Evolutionary conservation across 2,888 invertebrate genomes (phyloP).

Genomic region (Idaea straminata): DNA sequence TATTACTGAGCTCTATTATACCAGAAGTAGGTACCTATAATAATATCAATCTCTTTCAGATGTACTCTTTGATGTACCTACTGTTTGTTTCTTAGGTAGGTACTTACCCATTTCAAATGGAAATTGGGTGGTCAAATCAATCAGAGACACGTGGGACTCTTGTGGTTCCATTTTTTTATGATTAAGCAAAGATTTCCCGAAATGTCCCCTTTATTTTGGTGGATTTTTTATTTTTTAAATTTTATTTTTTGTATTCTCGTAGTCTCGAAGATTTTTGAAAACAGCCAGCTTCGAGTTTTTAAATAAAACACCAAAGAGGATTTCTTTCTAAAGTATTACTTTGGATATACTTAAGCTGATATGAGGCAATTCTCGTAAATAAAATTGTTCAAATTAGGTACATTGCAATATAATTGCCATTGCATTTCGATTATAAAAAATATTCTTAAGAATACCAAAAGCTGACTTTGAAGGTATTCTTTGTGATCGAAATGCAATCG

Average conservation of each 20-base stretch:
- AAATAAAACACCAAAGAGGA: not conserved
- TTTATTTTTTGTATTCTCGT: not conserved
- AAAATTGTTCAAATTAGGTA: too few relatives aligned
- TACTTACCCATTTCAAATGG: constrained; percentile 65
- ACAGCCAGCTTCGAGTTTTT: not conserved
- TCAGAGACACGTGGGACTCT: constrained; percentile 49
- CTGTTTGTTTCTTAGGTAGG: not conserved
- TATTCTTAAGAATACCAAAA: too few relatives aligned
- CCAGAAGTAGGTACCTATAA: too few relatives aligned
- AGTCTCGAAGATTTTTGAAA: not conserved
- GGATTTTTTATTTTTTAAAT: constrained; percentile 19
- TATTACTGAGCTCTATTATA: too few relatives aligned
- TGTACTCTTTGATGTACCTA: too few relatives aligned
- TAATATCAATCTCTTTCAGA: too few relatives aligned
- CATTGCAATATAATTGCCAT: too few relatives aligned
- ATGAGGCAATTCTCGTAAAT: too few relatives aligned
- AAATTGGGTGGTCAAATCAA: constrained; percentile 64
- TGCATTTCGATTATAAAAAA: too few relatives aligned
- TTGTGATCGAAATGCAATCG: too few relatives aligned
- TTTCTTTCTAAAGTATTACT: not conserved
- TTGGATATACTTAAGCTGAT: too few relatives aligned
- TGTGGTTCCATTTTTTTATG: constrained; percentile 32
- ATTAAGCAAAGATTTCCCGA: constrained; percentile 3
- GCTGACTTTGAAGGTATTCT: too few relatives aligned
- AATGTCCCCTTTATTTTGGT: constrained; percentile 16